Evolutionary conservation across 2,888 invertebrate species (phyloP), one percentile per base, ranked within the genome.

Genomic region (Ichneumoninae sp.): DNA sequence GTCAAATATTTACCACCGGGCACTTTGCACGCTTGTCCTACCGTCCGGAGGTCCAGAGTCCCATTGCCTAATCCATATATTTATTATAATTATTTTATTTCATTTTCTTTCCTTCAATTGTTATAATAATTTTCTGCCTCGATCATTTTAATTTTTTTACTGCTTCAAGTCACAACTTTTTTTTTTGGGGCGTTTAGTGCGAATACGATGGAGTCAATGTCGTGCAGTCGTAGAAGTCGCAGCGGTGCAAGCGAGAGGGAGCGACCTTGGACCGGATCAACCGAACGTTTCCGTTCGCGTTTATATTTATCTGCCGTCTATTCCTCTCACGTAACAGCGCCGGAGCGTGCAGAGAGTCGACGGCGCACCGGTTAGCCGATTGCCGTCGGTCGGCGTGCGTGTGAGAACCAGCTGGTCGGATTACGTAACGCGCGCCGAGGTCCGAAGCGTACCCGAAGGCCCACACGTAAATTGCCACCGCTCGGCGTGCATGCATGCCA

Each of bases 271-370:
- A 82, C 87, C 82, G 70, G 71, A 87, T 87, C 79, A 80, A 80
- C 82, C 68, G 71, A 83, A 71, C 63, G 79, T 80, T 85, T 85
- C 82, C 85, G 85, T 83, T 83, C 76, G 76, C 83, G 84, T 86
- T 86, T 86, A 86, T 87, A 85, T 87, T 86, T 87, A 85, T 84
- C 85, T 80, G 76, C 75, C 44, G 69, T 65, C 80, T 80, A 85
- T 85, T 85, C 83, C 76, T 81, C 80, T 86, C 87, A 87, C 85
- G 86, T 86, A 86, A 87, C 83, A 84, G 16, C 70, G 22, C 54
- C 16, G 68, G 71, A 76, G 66, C 52, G 54, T 70, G 57, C 33
- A 36, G 36, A 40, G 63, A 16, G 63, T 60, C 73, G 26, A 13
- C 60, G n/a, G 13, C 13, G 50, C 63, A 74, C 74, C 74, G 63